Conservation (phyloP, 2,888 invertebrate species). For the Leucoma salicis region DNA sequence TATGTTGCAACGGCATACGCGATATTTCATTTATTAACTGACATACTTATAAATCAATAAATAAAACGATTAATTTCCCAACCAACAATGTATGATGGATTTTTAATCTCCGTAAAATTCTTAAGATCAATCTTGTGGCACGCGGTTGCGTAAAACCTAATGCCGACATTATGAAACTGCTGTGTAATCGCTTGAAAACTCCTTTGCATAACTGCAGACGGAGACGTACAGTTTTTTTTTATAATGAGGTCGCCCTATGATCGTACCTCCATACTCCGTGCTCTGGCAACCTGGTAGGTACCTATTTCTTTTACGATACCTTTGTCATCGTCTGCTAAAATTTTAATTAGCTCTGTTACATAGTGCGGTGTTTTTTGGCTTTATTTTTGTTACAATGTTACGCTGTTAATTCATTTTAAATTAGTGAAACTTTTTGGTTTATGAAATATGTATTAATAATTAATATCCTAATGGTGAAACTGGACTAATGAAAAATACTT, state of each 20-base stretch:
- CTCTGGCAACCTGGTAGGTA: constrained; percentile 1
- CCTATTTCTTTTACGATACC: constrained; percentile 1
- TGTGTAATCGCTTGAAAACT: constrained; percentile 25
- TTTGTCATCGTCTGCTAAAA: constrained; percentile 18
- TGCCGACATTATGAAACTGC: constrained; percentile 45
- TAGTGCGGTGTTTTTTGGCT: constrained; percentile 14
- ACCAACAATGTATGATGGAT: constrained; percentile 12
- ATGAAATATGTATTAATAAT: neutral
- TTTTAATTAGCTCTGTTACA: constrained; percentile 21
- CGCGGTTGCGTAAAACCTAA: constrained; percentile 48
- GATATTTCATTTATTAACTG: constrained; percentile 15
- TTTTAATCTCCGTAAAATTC: constrained; percentile 31
- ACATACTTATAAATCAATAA: constrained; percentile 20
- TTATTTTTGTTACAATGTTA: constrained; percentile 21
- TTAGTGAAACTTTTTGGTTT: neutral
- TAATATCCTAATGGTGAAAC: too few species aligned
- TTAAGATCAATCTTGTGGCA: constrained; percentile 26
- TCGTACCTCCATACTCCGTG: constrained; percentile 6
- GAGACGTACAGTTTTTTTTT: constrained; percentile 19
- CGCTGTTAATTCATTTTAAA: too few species aligned
- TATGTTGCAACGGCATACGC: constrained; percentile 8
- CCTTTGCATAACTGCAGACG: constrained; percentile 26
- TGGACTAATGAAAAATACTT: too few species aligned
- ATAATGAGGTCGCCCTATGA: constrained; percentile 23
- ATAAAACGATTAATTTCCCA: constrained; percentile 32